phyloP scores from a whole-genome alignment of 2,113 vertebrate genomes.

The Peromyscus californicus region DNA sequence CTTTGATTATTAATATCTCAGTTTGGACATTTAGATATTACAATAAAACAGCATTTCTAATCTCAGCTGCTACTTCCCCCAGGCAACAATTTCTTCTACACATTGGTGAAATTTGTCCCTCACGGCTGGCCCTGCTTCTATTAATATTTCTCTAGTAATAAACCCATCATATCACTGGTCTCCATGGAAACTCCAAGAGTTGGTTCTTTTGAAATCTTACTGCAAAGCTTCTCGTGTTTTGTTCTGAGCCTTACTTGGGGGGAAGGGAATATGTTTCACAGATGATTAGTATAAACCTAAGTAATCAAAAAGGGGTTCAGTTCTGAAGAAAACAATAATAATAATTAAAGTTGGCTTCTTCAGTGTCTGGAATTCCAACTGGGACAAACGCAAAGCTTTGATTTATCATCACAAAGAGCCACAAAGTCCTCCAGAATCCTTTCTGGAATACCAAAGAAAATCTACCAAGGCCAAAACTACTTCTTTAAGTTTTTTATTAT shows the following conservation, averaged over 20 bases:
- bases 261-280: constrained; percentile 69
- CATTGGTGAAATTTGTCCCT: constrained; percentile 65
- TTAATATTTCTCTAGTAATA: constrained; percentile 75
- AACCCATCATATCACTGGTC: constrained; percentile 57
- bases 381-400: constrained; percentile 80
- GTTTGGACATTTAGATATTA: background rate
- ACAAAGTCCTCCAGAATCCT: constrained; percentile 79
- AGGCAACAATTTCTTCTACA: constrained; percentile 44
- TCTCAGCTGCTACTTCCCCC: constrained; percentile 63
- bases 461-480: constrained; percentile 75
- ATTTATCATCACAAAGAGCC: constrained; percentile 81
- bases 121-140: constrained; percentile 62
- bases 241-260: constrained; percentile 57
- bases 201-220: constrained; percentile 58
- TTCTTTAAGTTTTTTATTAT: constrained; percentile 74
- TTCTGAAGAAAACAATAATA: constrained; percentile 81
- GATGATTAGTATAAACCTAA: constrained; percentile 80
- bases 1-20: background rate
- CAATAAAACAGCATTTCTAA: constrained; percentile 29
- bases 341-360: constrained; percentile 82
- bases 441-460: constrained; percentile 82
- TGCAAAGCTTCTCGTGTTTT: constrained; percentile 65
- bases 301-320: constrained; percentile 74
- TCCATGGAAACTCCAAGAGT: constrained; percentile 39
- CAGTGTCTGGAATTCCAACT: constrained; percentile 79